phyloP scores from a whole-genome alignment of 2,113 vertebrate genomes.

The Sminthopsis crassicaudata region DNA sequence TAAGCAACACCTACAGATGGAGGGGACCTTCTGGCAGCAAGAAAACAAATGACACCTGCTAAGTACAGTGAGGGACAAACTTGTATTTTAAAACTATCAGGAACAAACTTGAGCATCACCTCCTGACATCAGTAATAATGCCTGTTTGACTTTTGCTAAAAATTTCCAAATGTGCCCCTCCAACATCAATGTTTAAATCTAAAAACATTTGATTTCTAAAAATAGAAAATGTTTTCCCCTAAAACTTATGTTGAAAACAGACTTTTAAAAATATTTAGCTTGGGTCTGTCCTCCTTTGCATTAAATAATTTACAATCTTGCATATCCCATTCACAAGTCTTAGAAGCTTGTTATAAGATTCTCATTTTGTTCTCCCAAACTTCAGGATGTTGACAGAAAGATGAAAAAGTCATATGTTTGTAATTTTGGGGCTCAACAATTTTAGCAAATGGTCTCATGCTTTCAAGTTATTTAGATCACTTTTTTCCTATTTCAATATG shows the following conservation, averaged over 20 bases:
- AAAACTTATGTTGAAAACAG: neutral
- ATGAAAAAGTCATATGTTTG: slow-evolving; percentile 41
- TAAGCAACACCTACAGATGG: neutral
- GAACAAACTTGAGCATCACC: neutral
- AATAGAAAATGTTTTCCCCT: neutral
- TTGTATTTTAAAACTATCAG: neutral
- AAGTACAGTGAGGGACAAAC: neutral
- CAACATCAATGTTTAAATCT: neutral
- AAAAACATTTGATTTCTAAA: neutral
- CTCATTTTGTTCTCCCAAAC: slow-evolving; percentile 55
- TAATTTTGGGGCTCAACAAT: slow-evolving; percentile 36
- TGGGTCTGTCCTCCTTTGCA: slow-evolving; percentile 35
- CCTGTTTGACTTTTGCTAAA: neutral
- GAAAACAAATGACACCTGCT: neutral
- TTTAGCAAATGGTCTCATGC: slow-evolving; percentile 46
- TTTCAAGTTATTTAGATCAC: slow-evolving; percentile 31
- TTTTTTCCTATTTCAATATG: slow-evolving; percentile 43
- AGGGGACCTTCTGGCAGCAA: neutral
- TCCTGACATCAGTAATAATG: neutral
- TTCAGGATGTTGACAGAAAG: neutral
- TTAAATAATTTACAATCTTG: slow-evolving; percentile 57
- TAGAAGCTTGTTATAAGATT: slow-evolving; percentile 59
- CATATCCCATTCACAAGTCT: slow-evolving; percentile 32
- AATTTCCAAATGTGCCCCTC: neutral
- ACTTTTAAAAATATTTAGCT: neutral